These are phyloP conservation scores for Stegostoma tigrinum DNA, from an alignment of 2,113 vertebrate species.

Conservation along the genomic window DNA sequence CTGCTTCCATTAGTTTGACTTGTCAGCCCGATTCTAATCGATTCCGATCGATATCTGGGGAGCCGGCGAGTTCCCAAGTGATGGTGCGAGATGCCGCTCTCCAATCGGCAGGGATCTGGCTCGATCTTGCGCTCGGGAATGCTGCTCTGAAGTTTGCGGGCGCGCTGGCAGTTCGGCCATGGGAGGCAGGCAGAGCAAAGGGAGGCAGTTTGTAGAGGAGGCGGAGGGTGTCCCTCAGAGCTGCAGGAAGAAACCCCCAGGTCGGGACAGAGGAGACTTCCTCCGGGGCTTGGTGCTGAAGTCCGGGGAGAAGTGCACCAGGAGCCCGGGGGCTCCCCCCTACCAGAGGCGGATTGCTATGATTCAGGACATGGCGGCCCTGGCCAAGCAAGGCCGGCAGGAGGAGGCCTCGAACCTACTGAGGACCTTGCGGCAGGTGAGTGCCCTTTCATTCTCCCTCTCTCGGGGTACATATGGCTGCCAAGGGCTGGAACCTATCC, in stretches of 20 bases:
- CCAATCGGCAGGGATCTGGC: too few species aligned
- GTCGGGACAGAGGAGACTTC: slow-evolving; percentile 68
- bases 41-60: too few species aligned
- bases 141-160: background rate
- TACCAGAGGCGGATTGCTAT: slow-evolving; percentile 84
- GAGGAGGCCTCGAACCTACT: slow-evolving; percentile 88
- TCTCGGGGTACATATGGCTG: too few species aligned
- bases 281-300: slow-evolving; percentile 75
- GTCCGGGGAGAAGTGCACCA: slow-evolving; percentile 74
- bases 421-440: slow-evolving; percentile 86
- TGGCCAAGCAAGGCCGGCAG: slow-evolving; percentile 82
- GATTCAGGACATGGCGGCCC: slow-evolving; percentile 91
- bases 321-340: slow-evolving; percentile 64
- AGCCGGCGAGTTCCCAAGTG: background rate
- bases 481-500: background rate
- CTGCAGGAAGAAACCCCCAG: slow-evolving; percentile 61
- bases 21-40: background rate
- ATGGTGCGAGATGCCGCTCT: background rate
- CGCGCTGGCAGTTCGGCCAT: slow-evolving; percentile 47
- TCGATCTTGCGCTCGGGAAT: background rate
- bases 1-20: background rate
- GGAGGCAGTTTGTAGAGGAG: slow-evolving; percentile 53
- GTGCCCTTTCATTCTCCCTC: slow-evolving; percentile 33
- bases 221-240: slow-evolving; percentile 61
- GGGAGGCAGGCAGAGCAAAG: slow-evolving; percentile 88